phyloP scores from a whole-genome alignment of 2,113 vertebrate species.

The Turnix velox region DNA sequence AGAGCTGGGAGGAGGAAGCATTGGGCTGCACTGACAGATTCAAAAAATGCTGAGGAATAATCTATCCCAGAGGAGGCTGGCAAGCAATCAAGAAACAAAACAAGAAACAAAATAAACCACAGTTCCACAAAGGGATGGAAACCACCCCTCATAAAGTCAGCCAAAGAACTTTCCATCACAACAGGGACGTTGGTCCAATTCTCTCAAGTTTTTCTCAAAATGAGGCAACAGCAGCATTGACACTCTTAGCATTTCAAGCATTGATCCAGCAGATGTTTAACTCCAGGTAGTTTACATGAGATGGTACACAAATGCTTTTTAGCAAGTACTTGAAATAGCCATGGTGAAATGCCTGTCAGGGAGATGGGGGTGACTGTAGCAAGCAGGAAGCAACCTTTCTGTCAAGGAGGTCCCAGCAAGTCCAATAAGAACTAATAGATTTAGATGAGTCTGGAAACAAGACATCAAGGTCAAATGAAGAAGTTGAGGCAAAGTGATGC shows the following conservation, averaged over 20 bases:
- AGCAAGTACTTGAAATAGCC: neutral
- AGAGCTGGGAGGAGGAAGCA: neutral
- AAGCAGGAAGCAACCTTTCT: neutral
- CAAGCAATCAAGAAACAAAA: conserved; percentile 12
- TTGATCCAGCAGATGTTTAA: neutral
- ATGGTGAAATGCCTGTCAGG: neutral
- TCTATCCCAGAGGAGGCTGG: conserved; percentile 33
- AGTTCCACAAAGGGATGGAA: conserved; percentile 25
- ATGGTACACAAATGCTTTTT: neutral
- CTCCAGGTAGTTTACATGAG: neutral
- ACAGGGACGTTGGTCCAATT: neutral
- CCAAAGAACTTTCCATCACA: conserved; percentile 59
- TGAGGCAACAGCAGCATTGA: neutral
- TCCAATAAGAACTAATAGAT: neutral
- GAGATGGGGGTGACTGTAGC: neutral
- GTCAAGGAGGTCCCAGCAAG: neutral
- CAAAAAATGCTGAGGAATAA: conserved; percentile 50
- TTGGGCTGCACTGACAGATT: neutral
- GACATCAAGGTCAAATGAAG: neutral
- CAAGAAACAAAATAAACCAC: conserved; percentile 50
- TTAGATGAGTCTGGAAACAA: neutral
- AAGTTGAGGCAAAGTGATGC: neutral
- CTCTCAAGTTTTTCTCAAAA: conserved; percentile 42
- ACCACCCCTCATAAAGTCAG: conserved; percentile 50
- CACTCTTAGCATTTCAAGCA: neutral